A percentile compares a stretch with the other conserved stretches of the same genome.
phyloP scores from a whole-genome alignment of 2,797 vertebrate genomes.

The Apogon talboti region DNA sequence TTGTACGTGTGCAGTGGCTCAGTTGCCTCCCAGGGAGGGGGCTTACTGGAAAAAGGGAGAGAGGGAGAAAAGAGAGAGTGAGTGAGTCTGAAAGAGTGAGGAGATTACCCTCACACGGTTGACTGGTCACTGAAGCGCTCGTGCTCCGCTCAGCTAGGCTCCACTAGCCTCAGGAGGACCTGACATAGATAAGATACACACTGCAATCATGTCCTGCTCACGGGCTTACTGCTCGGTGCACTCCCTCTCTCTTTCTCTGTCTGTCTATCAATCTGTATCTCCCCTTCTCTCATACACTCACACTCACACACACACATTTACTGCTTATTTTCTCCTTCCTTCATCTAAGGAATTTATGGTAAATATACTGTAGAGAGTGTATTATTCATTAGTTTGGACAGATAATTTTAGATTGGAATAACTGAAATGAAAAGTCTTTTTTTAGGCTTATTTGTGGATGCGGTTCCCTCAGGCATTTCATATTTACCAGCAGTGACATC shows the following conservation, averaged over 20 bases:
- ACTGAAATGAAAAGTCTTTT: slow-evolving; percentile 24
- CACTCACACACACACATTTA: slow-evolving; percentile 11
- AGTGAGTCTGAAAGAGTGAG: slow-evolving; percentile 77
- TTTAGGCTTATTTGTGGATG: slow-evolving; percentile 17
- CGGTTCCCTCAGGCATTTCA: slow-evolving; percentile 12
- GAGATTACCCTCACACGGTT: slow-evolving; percentile 86
- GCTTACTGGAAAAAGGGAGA: slow-evolving; percentile 65
- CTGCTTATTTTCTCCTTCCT: slow-evolving; percentile 29
- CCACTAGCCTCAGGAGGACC: slow-evolving; percentile 83
- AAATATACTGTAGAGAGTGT: slow-evolving; percentile 33
- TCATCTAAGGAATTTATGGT: slow-evolving; percentile 22
- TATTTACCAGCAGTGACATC: slow-evolving; percentile 19
- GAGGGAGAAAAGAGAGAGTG: slow-evolving; percentile 41
- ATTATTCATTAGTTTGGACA: slow-evolving; percentile 39
- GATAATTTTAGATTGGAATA: slow-evolving; percentile 22
- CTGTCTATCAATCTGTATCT: slow-evolving; percentile 66
- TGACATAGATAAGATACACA: slow-evolving; percentile 85
- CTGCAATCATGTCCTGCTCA: slow-evolving; percentile 85
- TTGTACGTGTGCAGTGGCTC: slow-evolving; percentile 59
- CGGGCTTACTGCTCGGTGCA: slow-evolving; percentile 77
- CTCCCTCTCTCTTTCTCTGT: slow-evolving; percentile 65
- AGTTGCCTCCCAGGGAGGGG: slow-evolving; percentile 67
- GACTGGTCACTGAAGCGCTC: slow-evolving; percentile 86
- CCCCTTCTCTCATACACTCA: slow-evolving; percentile 31
- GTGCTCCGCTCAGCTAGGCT: slow-evolving; percentile 81